A percentile compares a stretch with the other conserved stretches of the same genome.
These are phyloP conservation scores for Drusus annulatus DNA, from an alignment of 1,140 invertebrate genomes.

Conservation along the genomic window DNA sequence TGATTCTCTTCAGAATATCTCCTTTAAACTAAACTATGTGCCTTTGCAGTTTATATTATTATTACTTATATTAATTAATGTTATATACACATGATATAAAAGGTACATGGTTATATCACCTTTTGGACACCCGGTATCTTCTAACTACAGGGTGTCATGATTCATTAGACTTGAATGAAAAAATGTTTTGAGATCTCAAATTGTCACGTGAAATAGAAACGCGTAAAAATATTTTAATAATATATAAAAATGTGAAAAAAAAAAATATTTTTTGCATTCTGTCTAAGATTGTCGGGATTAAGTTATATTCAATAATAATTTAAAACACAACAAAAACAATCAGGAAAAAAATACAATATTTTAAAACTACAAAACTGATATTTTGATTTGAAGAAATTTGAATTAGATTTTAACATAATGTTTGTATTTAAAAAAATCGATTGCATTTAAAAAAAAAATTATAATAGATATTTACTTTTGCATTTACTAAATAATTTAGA, in stretches of 20 bases:
- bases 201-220: constrained; percentile 12
- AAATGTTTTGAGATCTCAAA: constrained; percentile 46
- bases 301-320: too few relatives aligned
- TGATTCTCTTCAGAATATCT: not conserved
- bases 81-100: constrained; percentile 42
- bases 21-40: not conserved
- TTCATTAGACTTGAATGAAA: constrained; percentile 33
- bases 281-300: too few relatives aligned
- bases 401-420: too few relatives aligned
- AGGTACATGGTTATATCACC: constrained; percentile 48
- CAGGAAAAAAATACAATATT: too few relatives aligned
- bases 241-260: not conserved
- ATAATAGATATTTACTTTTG: not conserved
- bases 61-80: constrained; percentile 15
- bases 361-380: too few relatives aligned
- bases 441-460: too few relatives aligned
- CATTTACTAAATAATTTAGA: not conserved
- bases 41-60: not conserved
- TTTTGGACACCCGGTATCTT: constrained; percentile 12
- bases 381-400: too few relatives aligned
- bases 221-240: constrained; percentile 18
- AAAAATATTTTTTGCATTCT: too few relatives aligned
- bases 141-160: constrained; percentile 14
- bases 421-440: too few relatives aligned
- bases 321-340: too few relatives aligned